Base-by-base conservation (phyloP, 2,797 vertebrate species). In the Onychomys torridus region DNA sequence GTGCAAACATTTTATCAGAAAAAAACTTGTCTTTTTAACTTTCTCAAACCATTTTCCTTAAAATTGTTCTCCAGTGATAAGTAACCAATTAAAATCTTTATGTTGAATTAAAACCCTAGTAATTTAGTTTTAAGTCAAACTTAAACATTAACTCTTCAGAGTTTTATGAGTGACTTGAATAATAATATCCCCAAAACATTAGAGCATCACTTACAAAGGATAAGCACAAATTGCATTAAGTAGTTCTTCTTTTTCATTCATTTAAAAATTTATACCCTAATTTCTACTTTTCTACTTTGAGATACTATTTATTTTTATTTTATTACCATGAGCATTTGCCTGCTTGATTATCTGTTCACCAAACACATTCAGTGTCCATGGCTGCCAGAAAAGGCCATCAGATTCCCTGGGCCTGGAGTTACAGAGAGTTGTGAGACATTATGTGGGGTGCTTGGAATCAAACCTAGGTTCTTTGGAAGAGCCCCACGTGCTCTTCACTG, bases 111-210 rank as follows among this genome's bases (percentile, higher is more conserved):
- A 94, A 93, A 77, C 17, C 49, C 43, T 23, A 76, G 2, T 46
- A 79, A 93, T 75, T 79, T 79, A 96, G 67, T n/a, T 92, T 90
- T 76, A 93, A 84, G 17, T 78, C 88, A 34, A 25, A 76, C 17
- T 92, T 87, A 2, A 12, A 89, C 25, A 93, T 91, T 21, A 1
- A 90, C 63, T 94, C 2, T 84, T n/a, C 19, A 46, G 83, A 67
- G 5, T 10, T 52, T 71, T 27, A 67, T 52, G 57, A 79, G n/a
- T 92, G 10, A 86, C 85, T 93, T 89, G 94, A 94, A 21, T 83
- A 81, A 89, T 25, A 34, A 43, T 87, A 21, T 46, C 14, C 40
- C 19, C 10, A 40, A 27, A 84, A 32, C 4, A 43, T 63, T 63
- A 43, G 17, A 19, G 5, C 27, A 94, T 94, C 86, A 57, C 29